Conservation (phyloP, 2,797 vertebrate genomes). For the Picus viridis region DNA sequence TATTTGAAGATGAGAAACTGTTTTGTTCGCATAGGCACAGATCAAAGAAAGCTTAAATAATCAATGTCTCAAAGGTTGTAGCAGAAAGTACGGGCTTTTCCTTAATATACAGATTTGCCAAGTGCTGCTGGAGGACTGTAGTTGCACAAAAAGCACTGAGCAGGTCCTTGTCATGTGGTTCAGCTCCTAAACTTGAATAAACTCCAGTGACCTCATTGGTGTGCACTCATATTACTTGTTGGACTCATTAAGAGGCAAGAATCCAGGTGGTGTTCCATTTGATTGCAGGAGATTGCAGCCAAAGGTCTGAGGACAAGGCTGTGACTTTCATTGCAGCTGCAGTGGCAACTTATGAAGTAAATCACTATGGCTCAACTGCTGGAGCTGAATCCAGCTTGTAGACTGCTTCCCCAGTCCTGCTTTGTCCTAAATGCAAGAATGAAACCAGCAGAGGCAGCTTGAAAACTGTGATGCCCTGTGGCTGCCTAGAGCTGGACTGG, state of each 20-base stretch:
- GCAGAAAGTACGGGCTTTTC: background rate
- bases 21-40: background rate
- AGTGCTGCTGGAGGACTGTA: background rate
- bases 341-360: background rate
- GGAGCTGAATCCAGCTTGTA: background rate
- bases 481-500: background rate
- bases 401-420: background rate
- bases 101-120: background rate
- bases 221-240: conserved; percentile 24
- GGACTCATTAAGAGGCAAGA: background rate
- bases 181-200: conserved; percentile 39
- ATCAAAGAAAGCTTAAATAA: background rate
- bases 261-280: conserved; percentile 46
- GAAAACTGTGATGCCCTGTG: background rate
- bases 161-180: conserved; percentile 33
- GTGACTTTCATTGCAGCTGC: background rate
- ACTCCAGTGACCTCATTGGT: conserved; percentile 31
- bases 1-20: background rate
- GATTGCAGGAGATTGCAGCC: background rate
- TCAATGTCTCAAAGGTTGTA: background rate
- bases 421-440: background rate
- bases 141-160: conserved; percentile 28
- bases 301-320: background rate
- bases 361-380: background rate
- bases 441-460: background rate